Evolutionary conservation across 2,113 vertebrate genomes (phyloP).

Genomic region (Garra rufa): DNA sequence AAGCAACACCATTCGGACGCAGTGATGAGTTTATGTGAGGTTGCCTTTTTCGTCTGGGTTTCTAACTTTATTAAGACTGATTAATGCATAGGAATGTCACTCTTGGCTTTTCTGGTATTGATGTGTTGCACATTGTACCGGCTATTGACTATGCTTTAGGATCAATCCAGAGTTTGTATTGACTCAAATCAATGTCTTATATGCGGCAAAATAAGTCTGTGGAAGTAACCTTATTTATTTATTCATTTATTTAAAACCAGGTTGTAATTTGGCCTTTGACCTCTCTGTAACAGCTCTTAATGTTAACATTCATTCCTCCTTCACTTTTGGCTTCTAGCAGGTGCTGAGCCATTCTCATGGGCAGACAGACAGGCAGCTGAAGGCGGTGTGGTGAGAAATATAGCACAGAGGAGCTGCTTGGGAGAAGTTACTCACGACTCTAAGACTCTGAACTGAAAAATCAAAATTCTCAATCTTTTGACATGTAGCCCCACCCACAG

Average conservation of each 20-base stretch:
- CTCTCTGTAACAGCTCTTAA: background rate
- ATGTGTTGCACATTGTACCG: background rate
- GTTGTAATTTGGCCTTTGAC: background rate
- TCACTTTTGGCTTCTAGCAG: background rate
- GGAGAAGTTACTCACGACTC: background rate
- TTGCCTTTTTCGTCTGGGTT: background rate
- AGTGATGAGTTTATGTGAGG: conserved; percentile 4
- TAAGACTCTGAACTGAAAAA: background rate
- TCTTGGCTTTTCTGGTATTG: background rate
- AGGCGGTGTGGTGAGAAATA: background rate
- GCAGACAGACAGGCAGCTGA: background rate
- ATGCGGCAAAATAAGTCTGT: background rate
- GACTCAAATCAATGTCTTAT: background rate
- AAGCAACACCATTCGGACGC: background rate
- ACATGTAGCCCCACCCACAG: no score
- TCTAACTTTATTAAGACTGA: conserved; percentile 8
- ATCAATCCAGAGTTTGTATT: background rate
- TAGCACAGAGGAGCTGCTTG: background rate
- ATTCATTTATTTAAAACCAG: background rate
- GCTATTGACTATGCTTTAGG: background rate
- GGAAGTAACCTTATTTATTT: background rate
- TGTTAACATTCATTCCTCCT: background rate
- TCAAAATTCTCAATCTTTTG: no score
- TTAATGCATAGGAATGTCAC: background rate
- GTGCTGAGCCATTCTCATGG: background rate